phyloP scores from a whole-genome alignment of 2,797 vertebrate species.

The Amblyraja radiata region DNA sequence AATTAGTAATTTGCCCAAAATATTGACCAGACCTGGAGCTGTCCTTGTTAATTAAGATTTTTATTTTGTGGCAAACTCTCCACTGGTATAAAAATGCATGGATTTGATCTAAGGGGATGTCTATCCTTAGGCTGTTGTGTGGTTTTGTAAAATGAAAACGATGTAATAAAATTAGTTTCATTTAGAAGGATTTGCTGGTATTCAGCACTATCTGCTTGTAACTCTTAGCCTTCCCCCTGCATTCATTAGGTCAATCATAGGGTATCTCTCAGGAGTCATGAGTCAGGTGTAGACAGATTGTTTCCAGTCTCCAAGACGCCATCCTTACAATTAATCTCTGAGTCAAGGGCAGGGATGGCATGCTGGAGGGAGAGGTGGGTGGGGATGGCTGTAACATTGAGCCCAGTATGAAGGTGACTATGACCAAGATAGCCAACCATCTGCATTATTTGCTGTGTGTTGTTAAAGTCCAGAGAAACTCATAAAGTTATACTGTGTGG shows the following conservation, averaged over 20 bases:
- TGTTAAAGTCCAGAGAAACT: neutral
- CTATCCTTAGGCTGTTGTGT: neutral
- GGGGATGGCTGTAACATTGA: neutral
- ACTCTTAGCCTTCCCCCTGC: neutral
- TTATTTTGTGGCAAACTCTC: neutral
- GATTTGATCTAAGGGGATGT: neutral
- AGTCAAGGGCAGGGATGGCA: neutral
- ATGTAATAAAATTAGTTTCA: neutral
- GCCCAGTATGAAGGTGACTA: neutral
- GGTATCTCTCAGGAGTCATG: neutral
- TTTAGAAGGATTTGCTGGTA: neutral
- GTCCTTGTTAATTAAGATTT: conserved; percentile 27
- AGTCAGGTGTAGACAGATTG: neutral
- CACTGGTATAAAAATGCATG: neutral
- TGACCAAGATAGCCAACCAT: neutral
- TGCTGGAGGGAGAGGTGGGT: neutral
- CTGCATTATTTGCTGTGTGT: neutral
- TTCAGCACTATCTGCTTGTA: neutral
- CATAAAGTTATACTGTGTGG: too few relatives aligned
- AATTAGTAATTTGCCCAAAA: conserved; percentile 10
- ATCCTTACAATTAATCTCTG: neutral
- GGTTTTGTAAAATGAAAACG: neutral
- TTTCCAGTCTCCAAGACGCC: neutral
- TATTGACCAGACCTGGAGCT: neutral
- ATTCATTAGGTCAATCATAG: neutral